These are phyloP conservation scores for Yponomeuta sedellus DNA, from an alignment of 2,888 invertebrate genomes.

Conservation along the genomic window DNA sequence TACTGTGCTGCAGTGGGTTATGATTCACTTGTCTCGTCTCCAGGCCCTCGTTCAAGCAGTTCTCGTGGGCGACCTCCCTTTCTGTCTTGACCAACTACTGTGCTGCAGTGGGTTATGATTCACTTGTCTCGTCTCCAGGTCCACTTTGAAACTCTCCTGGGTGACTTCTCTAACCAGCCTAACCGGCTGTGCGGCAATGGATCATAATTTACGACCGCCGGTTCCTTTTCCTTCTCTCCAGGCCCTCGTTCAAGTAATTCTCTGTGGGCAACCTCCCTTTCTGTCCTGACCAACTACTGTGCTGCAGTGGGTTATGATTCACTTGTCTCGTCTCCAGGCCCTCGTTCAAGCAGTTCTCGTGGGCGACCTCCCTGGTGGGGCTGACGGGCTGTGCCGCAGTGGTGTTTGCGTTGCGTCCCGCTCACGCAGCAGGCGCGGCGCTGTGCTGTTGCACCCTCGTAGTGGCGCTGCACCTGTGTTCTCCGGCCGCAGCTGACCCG, in stretches of 20 bases:
- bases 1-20: too few species aligned
- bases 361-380: conserved; percentile 93
- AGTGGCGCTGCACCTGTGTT: conserved; percentile 91
- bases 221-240: too few species aligned
- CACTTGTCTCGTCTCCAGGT: too few species aligned
- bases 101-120: conserved; percentile 91
- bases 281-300: too few species aligned
- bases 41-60: conserved; percentile 97
- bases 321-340: conserved; percentile 84
- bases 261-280: conserved; percentile 97
- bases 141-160: too few species aligned
- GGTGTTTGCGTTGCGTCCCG: conserved; percentile 96
- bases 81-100: conserved; percentile 91
- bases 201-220: too few species aligned
- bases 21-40: too few species aligned
- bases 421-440: conserved; percentile 92
- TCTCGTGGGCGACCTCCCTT: conserved; percentile 95
- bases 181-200: too few species aligned
- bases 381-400: conserved; percentile 90
- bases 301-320: too few species aligned
- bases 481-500: conserved; percentile 87
- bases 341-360: conserved; percentile 96
- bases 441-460: conserved; percentile 90
- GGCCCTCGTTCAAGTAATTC: conserved; percentile 97
- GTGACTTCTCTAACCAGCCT: too few species aligned